Percentiles rank a stretch among this genome's conserved stretches.
These are phyloP conservation scores for Barypeithes pellucidus DNA, from an alignment of 2,888 invertebrate species.

Conservation along the genomic window DNA sequence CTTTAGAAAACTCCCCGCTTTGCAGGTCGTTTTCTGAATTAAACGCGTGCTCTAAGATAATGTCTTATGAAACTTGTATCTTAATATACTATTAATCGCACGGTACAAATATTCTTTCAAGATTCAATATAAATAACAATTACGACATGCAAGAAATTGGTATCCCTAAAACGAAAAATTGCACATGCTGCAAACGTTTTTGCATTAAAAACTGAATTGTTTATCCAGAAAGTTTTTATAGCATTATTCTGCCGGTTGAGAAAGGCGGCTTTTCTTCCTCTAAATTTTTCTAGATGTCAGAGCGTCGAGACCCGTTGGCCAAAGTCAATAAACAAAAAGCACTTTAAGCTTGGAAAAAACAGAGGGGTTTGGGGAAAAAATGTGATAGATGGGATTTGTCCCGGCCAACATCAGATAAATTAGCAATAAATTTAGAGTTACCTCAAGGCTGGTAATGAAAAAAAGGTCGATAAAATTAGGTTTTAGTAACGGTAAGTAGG, in stretches of 20 bases:
- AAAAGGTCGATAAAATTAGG: not conserved
- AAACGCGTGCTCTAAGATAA: too few relatives aligned
- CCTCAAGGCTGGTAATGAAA: constrained; percentile 9
- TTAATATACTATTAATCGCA: too few relatives aligned
- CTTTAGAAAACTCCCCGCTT: too few relatives aligned
- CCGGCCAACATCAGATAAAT: constrained; percentile 22
- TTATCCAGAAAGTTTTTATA: constrained; percentile 14
- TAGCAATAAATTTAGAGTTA: constrained; percentile 18
- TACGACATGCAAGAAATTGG: not conserved
- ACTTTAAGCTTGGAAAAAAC: constrained; percentile 21
- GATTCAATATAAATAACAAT: not conserved
- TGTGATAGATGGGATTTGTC: constrained; percentile 34
- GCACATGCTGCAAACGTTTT: constrained; percentile 6
- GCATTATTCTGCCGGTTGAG: constrained; percentile 10
- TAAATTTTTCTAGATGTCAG: constrained; percentile 23
- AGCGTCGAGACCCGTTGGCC: constrained; percentile 10
- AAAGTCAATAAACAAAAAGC: constrained; percentile 37
- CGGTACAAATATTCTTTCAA: too few relatives aligned
- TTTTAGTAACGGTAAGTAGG: too few relatives aligned
- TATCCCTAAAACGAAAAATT: not conserved
- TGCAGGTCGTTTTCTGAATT: too few relatives aligned
- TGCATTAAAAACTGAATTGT: constrained; percentile 22
- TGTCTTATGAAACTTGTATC: too few relatives aligned
- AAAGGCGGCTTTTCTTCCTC: constrained; percentile 21
- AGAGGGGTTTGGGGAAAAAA: constrained; percentile 16